Evolutionary conservation across 2,888 invertebrate species (phyloP), one percentile per base, ranked within the genome.

Genomic region (Meteorus cinctellus): DNA sequence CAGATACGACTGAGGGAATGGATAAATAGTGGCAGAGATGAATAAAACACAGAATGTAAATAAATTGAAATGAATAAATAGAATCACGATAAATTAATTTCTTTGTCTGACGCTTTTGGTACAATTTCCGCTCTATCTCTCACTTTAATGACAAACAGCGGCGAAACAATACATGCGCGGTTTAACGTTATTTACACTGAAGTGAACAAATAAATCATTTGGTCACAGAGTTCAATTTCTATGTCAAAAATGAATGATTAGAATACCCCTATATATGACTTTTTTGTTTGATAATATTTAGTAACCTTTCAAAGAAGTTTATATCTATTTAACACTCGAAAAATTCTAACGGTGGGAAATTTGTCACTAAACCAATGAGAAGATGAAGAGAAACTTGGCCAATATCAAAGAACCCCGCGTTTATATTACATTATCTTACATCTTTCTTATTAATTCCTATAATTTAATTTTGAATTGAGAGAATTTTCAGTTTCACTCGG

Each of bases 401-500:
- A 76, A 76, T 76, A 68, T 72, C 41, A 60, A 72, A 68, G 68
- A 72, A 76, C 62, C 72, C 72, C 14, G n/a, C 16, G 16, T 48
- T 14, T n/a, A 48, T 16, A n/a, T 48, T 41, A 12, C 41, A 10
- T 12, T 12, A 0, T 41, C 2, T 12, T 41, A 41, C 2, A 8
- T 41, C 41, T 41, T 34, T 34, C 34, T 5, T 12, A 6, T 8
- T 8, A 41, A 41, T 41, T 1, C 8, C 41, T 8, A 12, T 41
- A 5, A 41, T 41, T 12, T 41, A 5, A 41, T 41, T 12, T 41
- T 41, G 8, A 3, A 41, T 8, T 12, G 8, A 41, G 12, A 41
- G 1, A 12, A 41, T 41, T 41, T 8, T 41, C 12, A 41, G 8
- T 10, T 12, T 8, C 6, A 12, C 6, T 41, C 12, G 41, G 34